Evolutionary conservation across 2,888 invertebrate genomes (phyloP).

Genomic region (Polyommatus icarus): DNA sequence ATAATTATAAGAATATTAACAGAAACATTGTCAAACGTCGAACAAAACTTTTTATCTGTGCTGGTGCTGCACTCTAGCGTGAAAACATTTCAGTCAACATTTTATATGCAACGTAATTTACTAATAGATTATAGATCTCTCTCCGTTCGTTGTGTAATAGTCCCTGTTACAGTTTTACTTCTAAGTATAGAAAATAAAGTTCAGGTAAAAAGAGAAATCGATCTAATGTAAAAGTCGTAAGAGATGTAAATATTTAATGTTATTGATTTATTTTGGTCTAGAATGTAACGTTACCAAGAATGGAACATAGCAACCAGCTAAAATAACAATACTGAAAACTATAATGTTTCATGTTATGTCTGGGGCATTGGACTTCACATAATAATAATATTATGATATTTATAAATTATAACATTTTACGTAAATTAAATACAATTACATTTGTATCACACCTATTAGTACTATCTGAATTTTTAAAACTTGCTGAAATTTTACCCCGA

Average conservation of each 20-base stretch:
- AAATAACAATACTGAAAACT: neutral
- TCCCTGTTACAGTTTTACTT: neutral
- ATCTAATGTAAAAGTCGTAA: neutral
- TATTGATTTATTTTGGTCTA: slow-evolving; percentile 6
- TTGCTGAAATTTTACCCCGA: too few species aligned
- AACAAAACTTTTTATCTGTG: too few species aligned
- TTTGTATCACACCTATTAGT: too few species aligned
- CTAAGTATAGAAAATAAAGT: neutral
- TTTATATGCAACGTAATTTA: too few species aligned
- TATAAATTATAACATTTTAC: neutral
- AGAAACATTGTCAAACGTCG: too few species aligned
- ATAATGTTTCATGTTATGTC: neutral
- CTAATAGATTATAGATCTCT: too few species aligned
- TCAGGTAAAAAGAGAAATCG: neutral
- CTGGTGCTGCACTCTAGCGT: too few species aligned
- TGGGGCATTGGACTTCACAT: neutral
- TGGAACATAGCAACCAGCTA: neutral
- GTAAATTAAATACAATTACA: too few species aligned
- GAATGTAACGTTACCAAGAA: neutral
- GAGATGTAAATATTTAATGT: neutral
- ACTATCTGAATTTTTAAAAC: too few species aligned
- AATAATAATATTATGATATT: neutral
- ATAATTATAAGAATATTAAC: too few species aligned
- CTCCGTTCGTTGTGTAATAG: too few species aligned
- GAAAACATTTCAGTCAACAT: too few species aligned